Evolutionary conservation across 1,140 invertebrate species (phyloP), one percentile per base, ranked within the genome.

Genomic region (Drosophila leontia): DNA sequence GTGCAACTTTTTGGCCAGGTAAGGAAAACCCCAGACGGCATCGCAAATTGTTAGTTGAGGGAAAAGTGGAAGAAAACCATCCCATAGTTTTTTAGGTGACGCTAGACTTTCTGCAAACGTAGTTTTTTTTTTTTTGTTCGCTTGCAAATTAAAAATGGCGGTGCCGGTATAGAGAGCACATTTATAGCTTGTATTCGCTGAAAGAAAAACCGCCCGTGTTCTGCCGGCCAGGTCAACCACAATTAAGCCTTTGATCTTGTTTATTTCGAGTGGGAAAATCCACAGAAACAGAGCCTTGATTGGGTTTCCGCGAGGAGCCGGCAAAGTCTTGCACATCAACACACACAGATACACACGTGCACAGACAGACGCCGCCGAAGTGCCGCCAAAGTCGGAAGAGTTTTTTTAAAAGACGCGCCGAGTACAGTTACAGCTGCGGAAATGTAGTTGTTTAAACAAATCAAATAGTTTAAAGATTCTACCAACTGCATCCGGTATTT

Each of bases 141-240:
- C 32, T 63, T 57, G 80, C 80, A 87, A 87, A 87, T 88, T 84
- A 87, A 87, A 87, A 90, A 87, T 87, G 84, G 84, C 84, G 84
- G 44, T 87, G 62, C 76, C 55, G 59, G 63, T 88, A 58, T 84
- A 87, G 72, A 87, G 65, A 87, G 19, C 45, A 58, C 68, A 86
- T 62, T 60, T 13, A 3, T 17, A 35, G 32, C 57, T 44, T 50
- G 50, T 48, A 41, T 41, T 56, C 55, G 23, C 48, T 44, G 58
- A 57, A 35, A 5, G 32, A 68, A 67, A 59, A 32, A 6, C 0
- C 15, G 12, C 15, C 35, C 23, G 23, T 23, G 19, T 29, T 8
- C n/a, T 12, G 12, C 26, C 26, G 19, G 4, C 5, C 29, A 23
- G 32, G 11, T 39, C 39, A 29, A 23, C 7, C 41, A 12, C 3